Evolutionary conservation across 2,888 invertebrate species (phyloP).

Genomic region (Microplitis deprimator): DNA sequence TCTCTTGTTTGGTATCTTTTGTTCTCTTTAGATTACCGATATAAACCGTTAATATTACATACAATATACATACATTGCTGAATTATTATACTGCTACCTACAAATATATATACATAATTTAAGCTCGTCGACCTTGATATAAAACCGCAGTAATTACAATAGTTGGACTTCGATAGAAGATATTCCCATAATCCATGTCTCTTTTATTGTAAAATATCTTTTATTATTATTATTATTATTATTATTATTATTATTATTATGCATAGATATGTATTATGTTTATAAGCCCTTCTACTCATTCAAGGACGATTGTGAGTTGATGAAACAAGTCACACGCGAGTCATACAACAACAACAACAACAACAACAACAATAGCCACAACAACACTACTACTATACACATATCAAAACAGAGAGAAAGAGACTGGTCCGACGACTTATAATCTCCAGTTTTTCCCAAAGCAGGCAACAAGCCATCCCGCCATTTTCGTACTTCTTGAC

Average conservation of each 20-base stretch:
- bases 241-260: background rate
- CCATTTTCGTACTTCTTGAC: slow-evolving; percentile 54
- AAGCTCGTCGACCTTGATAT: slow-evolving; percentile 13
- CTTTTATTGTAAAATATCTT: background rate
- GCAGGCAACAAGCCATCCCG: slow-evolving; percentile 45
- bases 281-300: slow-evolving; percentile 36
- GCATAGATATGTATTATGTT: background rate
- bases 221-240: background rate
- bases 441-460: slow-evolving; percentile 57
- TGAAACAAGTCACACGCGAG: slow-evolving; percentile 36
- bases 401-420: no score
- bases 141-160: slow-evolving; percentile 11
- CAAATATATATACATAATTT: background rate
- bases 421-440: slow-evolving; percentile 51
- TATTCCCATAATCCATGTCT: slow-evolving; percentile 12
- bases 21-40: slow-evolving; percentile 7
- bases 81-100: background rate
- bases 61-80: background rate
- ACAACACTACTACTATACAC: background rate
- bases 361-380: no score
- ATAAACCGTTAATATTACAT: slow-evolving; percentile 1
- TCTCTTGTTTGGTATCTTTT: background rate
- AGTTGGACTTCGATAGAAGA: slow-evolving; percentile 7
- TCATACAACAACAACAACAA: background rate
- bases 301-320: slow-evolving; percentile 47